A percentile compares a stretch with the other conserved stretches of the same genome.
phyloP scores from a whole-genome alignment of 2,888 invertebrate genomes.

The Craniophora ligustri region DNA sequence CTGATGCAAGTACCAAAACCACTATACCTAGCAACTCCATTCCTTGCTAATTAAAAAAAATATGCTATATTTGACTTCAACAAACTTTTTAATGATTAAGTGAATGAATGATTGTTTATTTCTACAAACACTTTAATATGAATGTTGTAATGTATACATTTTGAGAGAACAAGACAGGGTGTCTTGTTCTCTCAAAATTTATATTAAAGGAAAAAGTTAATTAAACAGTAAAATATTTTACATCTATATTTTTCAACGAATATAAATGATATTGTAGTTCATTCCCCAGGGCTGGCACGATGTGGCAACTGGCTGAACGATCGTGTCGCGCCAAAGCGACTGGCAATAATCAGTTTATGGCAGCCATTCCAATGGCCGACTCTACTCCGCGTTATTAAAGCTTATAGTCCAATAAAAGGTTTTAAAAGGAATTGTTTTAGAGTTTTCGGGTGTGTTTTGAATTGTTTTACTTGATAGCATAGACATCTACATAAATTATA shows the following conservation, averaged over 20 bases:
- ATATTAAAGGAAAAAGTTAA: background rate
- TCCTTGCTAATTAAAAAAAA: too few species aligned
- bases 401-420: conserved; percentile 42
- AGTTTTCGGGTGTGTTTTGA: conserved; percentile 19
- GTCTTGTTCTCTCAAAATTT: background rate
- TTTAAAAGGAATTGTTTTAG: conserved; percentile 22
- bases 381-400: conserved; percentile 44
- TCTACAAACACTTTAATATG: too few species aligned
- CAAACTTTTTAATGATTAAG: too few species aligned
- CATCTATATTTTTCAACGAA: conserved; percentile 9
- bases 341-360: conserved; percentile 54
- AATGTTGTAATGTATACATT: too few species aligned
- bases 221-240: background rate
- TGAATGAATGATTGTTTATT: too few species aligned
- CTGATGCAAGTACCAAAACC: too few species aligned
- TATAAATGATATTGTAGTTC: conserved; percentile 28
- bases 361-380: conserved; percentile 35
- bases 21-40: too few species aligned
- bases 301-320: conserved; percentile 26
- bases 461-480: conserved; percentile 12
- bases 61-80: too few species aligned
- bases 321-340: conserved; percentile 27
- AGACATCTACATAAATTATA: too few species aligned
- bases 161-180: too few species aligned
- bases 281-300: conserved; percentile 23